phyloP scores from a whole-genome alignment of 64 coral and sea anemone genomes.

The Dendronephthya gigantea region DNA sequence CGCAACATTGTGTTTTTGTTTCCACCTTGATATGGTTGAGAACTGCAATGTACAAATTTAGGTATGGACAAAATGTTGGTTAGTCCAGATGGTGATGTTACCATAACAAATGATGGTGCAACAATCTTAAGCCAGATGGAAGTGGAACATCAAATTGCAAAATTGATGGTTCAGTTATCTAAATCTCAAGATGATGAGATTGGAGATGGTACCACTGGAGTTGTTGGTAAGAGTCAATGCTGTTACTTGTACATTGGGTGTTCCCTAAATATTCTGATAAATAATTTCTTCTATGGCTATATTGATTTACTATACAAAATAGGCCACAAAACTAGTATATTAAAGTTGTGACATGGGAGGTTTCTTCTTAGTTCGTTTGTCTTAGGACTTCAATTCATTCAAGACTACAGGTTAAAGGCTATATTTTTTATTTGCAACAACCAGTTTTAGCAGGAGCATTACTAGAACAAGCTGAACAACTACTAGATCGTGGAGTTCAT shows the following conservation, averaged over 20 bases:
- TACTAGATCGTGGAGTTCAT: constrained; percentile 92
- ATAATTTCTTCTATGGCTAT: too few species aligned
- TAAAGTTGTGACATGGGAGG: too few species aligned
- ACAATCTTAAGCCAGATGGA: constrained; percentile 90
- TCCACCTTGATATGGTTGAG: too few species aligned
- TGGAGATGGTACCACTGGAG: constrained; percentile 95
- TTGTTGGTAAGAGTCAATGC: constrained; percentile 50
- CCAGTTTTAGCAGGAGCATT: constrained; percentile 87
- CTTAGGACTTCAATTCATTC: too few species aligned
- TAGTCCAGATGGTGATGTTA: constrained; percentile 92
- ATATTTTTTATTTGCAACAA: neutral
- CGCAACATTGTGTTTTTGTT: too few species aligned
- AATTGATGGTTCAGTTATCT: constrained; percentile 89
- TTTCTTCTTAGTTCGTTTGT: too few species aligned
- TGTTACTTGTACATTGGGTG: too few species aligned
- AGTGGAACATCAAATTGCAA: constrained; percentile 94
- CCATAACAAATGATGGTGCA: constrained; percentile 91
- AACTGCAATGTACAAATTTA: constrained; percentile 31
- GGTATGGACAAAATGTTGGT: constrained; percentile 99
- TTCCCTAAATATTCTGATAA: too few species aligned
- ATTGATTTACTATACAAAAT: too few species aligned
- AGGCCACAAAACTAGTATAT: too few species aligned
- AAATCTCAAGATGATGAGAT: constrained; percentile 99
- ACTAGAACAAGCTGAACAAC: constrained; percentile 91
- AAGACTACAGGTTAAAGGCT: neutral